These are phyloP conservation scores for Bettongia penicillata DNA, from an alignment of 2,113 vertebrate genomes.

Conservation along the genomic window DNA sequence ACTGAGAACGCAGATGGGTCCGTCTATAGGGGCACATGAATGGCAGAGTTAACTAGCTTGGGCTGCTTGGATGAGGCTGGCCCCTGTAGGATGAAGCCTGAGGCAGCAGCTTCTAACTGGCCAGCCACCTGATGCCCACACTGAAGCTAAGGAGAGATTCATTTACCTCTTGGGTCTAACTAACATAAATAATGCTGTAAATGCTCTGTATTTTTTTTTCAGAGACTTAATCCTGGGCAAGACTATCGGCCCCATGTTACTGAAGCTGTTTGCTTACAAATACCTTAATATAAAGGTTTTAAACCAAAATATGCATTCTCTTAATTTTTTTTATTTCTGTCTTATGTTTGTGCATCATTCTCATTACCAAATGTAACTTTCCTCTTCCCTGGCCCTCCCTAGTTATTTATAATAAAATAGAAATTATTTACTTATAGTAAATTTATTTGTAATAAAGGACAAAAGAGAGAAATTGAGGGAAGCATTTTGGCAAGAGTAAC, in stretches of 20 bases:
- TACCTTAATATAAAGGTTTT: constrained; percentile 16
- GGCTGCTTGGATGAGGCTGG: neutral
- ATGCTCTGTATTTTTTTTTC: neutral
- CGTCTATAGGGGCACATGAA: neutral
- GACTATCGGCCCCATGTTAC: neutral
- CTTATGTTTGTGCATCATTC: neutral
- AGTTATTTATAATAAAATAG: neutral
- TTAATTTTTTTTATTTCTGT: neutral
- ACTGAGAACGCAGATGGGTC: neutral
- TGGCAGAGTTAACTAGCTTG: neutral
- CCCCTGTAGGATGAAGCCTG: neutral
- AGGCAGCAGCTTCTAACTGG: neutral
- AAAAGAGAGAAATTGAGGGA: neutral
- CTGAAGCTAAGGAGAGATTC: neutral
- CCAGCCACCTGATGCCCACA: neutral
- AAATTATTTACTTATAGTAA: too few species aligned
- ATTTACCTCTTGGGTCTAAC: neutral
- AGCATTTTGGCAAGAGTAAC: neutral
- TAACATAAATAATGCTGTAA: neutral
- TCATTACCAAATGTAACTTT: neutral
- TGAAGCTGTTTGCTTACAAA: constrained; percentile 34
- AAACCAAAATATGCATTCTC: constrained; percentile 3
- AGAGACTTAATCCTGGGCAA: constrained; percentile 16
- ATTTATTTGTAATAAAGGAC: neutral
- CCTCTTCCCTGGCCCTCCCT: neutral